phyloP scores from a whole-genome alignment of 2,113 vertebrate genomes.

The Oncorhynchus masou region DNA sequence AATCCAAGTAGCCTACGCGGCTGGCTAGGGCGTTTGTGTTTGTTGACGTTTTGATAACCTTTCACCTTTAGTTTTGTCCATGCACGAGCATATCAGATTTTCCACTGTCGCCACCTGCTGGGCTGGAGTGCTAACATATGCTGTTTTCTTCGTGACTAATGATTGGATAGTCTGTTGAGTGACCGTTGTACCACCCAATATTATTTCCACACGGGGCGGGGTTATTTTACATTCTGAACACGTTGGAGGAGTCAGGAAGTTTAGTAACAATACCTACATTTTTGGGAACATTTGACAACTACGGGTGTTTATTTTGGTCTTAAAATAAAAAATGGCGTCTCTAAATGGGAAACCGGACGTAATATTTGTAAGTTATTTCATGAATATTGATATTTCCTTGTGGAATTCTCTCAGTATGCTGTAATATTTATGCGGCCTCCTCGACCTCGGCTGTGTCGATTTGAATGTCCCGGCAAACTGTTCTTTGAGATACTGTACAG shows the following conservation, averaged over 20 bases:
- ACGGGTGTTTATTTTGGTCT: too few species aligned
- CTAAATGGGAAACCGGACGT: constrained; percentile 64
- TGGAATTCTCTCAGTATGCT: not conserved
- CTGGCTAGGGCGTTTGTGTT: not conserved
- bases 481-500: too few species aligned
- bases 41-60: not conserved
- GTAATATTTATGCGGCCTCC: constrained; percentile 4
- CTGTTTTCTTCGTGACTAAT: not conserved
- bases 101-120: not conserved
- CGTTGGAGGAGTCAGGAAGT: constrained; percentile 29
- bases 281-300: not conserved
- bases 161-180: not conserved
- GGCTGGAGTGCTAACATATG: not conserved
- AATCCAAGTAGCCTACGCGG: not conserved
- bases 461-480: not conserved
- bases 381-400: not conserved
- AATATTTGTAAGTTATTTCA: constrained; percentile 68
- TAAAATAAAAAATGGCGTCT: constrained; percentile 54
- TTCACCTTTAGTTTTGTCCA: too few species aligned
- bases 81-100: too few species aligned
- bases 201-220: constrained; percentile 10
- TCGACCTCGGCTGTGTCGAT: not conserved
- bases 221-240: constrained; percentile 25
- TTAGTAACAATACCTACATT: constrained; percentile 25
- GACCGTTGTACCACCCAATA: too few species aligned